A percentile compares a stretch with the other conserved stretches of the same genome.
These are phyloP conservation scores for Hippocampus comes DNA, from an alignment of 2,113 vertebrate genomes.

Conservation along the genomic window DNA sequence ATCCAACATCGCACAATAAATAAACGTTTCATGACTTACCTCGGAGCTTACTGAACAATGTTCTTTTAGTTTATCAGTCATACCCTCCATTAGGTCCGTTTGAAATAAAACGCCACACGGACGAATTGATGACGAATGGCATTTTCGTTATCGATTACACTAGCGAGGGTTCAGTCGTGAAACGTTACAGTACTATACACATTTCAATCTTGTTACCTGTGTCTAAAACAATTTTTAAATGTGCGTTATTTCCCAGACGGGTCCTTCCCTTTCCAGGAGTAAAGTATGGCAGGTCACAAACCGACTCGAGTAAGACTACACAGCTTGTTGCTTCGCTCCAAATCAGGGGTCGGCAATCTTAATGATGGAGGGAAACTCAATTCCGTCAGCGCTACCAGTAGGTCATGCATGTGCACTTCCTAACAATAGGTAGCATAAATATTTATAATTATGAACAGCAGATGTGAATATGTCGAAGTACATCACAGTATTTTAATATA, in stretches of 20 bases:
- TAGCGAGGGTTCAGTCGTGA: not conserved
- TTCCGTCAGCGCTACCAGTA: too few species aligned
- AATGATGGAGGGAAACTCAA: too few species aligned
- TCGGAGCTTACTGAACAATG: not conserved
- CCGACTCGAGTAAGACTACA: not conserved
- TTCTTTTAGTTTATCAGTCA: not conserved
- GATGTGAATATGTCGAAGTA: too few species aligned
- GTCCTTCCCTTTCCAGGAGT: not conserved
- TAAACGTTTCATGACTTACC: not conserved
- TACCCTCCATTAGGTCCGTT: not conserved
- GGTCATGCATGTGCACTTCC: too few species aligned
- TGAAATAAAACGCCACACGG: not conserved
- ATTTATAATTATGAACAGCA: too few species aligned
- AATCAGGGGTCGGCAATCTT: not conserved
- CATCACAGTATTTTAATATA: too few species aligned
- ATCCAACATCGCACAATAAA: not conserved
- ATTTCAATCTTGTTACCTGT: not conserved
- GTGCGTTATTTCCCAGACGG: not conserved
- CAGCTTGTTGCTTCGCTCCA: not conserved
- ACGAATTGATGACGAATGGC: too few species aligned
- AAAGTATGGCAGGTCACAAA: not conserved
- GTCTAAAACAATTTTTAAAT: not conserved
- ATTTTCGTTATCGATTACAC: not conserved
- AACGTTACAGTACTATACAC: not conserved
- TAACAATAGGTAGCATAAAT: too few species aligned